These are phyloP conservation scores for Bradypodion ventrale DNA, from an alignment of 2,797 vertebrate species.

Conservation along the genomic window DNA sequence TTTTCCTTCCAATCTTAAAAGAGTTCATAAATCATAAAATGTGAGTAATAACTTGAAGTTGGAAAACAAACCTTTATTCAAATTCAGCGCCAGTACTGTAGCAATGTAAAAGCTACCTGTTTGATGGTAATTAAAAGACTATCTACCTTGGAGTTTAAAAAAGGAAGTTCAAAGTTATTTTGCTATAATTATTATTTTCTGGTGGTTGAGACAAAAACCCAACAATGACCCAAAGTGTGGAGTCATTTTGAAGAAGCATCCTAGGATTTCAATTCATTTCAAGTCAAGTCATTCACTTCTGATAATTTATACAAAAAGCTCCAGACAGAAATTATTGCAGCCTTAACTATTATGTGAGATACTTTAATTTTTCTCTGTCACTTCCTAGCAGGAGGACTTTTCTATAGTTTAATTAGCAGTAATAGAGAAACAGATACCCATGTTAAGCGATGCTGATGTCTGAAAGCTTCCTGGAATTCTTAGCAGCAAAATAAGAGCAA, in stretches of 20 bases:
- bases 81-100: constrained; percentile 40
- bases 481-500: constrained; percentile 27
- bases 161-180: constrained; percentile 12
- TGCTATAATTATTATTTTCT: constrained; percentile 39
- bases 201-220: constrained; percentile 27
- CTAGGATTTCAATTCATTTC: constrained; percentile 45
- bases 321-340: constrained; percentile 47
- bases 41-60: constrained; percentile 53
- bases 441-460: constrained; percentile 53
- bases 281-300: constrained; percentile 43
- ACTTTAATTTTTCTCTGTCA: constrained; percentile 58
- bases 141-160: constrained; percentile 43
- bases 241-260: constrained; percentile 46
- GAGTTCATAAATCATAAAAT: constrained; percentile 32
- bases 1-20: constrained; percentile 27
- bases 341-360: constrained; percentile 39
- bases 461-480: constrained; percentile 75
- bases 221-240: constrained; percentile 50
- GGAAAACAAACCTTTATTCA: constrained; percentile 53
- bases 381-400: constrained; percentile 66
- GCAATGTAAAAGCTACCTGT: constrained; percentile 46
- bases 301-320: constrained; percentile 54
- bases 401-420: constrained; percentile 65
- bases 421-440: constrained; percentile 43
- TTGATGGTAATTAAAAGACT: constrained; percentile 58